Percentiles rank a stretch among this genome's conserved stretches.
Evolutionary conservation across 2,888 invertebrate genomes (phyloP).

Genomic region (Polietes domitor): DNA sequence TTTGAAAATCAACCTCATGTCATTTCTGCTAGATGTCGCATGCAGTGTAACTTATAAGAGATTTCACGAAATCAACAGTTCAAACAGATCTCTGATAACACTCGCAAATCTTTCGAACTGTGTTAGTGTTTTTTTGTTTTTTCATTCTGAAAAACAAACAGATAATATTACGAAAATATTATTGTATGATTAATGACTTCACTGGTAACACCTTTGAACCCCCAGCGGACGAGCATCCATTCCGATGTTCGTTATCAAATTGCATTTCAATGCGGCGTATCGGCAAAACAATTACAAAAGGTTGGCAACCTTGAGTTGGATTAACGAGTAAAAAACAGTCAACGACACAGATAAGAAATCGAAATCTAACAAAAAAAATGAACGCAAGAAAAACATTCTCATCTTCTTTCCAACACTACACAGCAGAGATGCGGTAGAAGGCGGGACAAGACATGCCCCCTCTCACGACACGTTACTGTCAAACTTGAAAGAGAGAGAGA

Average conservation of each 20-base stretch:
- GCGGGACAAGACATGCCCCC: constrained; percentile 23
- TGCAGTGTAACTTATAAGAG: no score
- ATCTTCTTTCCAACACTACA: background rate
- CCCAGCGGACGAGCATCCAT: background rate
- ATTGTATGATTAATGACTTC: constrained; percentile 37
- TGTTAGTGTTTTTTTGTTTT: background rate
- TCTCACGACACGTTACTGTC: constrained; percentile 32
- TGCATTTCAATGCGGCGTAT: constrained; percentile 30
- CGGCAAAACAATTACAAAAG: constrained; percentile 44
- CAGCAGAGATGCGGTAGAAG: no score
- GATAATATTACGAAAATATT: constrained; percentile 16
- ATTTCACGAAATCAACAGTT: no score
- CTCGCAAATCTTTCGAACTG: no score
- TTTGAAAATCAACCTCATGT: no score
- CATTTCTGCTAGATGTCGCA: no score
- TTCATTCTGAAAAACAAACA: background rate
- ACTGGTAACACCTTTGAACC: constrained; percentile 54
- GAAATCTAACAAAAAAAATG: background rate
- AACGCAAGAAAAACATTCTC: background rate
- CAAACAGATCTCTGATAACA: no score
- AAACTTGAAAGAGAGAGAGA: constrained; percentile 10
- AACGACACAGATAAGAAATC: background rate
- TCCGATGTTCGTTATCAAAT: constrained; percentile 31
- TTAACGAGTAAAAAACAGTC: constrained; percentile 23
- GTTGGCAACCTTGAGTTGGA: constrained; percentile 46